A percentile compares a stretch with the other conserved stretches of the same genome.
Evolutionary conservation across 1,140 invertebrate genomes (phyloP).

Genomic region (Penaeus indicus): DNA sequence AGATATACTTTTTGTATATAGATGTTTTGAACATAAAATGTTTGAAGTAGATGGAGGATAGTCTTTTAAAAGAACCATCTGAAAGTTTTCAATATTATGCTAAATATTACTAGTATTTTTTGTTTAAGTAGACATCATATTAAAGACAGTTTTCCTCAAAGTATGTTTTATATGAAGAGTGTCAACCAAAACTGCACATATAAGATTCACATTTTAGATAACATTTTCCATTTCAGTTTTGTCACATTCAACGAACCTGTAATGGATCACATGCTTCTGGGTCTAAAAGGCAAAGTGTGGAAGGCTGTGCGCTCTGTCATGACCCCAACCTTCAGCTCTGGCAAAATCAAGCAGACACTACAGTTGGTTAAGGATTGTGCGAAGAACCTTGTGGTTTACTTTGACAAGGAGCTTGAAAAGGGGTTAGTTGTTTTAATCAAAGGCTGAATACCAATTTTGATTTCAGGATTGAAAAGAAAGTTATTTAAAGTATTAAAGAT

Average conservation of each 20-base stretch:
- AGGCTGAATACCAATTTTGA: too few relatives aligned
- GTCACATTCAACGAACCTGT: constrained; percentile 66
- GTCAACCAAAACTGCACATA: not conserved
- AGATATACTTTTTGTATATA: too few relatives aligned
- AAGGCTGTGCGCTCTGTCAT: constrained; percentile 65
- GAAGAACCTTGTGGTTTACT: constrained; percentile 61
- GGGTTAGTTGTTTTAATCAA: constrained; percentile 29
- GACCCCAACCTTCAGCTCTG: constrained; percentile 68
- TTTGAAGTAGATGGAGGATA: too few relatives aligned
- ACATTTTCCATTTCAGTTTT: constrained; percentile 45
- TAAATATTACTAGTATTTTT: too few relatives aligned
- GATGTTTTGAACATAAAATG: too few relatives aligned
- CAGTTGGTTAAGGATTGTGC: constrained; percentile 63
- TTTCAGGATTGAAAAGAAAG: too few relatives aligned
- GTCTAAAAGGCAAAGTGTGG: constrained; percentile 65
- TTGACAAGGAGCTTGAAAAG: constrained; percentile 58
- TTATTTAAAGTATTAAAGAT: too few relatives aligned
- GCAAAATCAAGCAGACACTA: constrained; percentile 67
- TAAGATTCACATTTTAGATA: not conserved
- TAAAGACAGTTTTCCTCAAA: too few relatives aligned
- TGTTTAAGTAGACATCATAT: too few relatives aligned
- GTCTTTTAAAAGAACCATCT: too few relatives aligned
- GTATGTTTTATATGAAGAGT: too few relatives aligned
- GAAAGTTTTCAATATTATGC: too few relatives aligned
- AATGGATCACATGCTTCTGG: constrained; percentile 67